These are phyloP conservation scores for Acrocephalus arundinaceus DNA, from an alignment of 2,113 vertebrate genomes.

Conservation along the genomic window DNA sequence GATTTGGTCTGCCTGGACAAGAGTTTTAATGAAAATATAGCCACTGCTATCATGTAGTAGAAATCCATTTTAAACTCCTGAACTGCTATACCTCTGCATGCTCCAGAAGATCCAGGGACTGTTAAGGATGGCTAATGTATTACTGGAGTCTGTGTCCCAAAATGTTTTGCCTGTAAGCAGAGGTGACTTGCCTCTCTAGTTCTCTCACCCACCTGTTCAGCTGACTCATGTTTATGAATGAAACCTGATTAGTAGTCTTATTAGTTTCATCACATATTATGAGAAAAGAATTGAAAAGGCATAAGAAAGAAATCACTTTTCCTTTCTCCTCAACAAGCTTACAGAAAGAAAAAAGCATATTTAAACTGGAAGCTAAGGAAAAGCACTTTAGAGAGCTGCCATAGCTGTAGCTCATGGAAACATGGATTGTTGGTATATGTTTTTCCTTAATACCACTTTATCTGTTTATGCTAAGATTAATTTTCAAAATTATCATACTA, in stretches of 20 bases:
- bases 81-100: accelerated
- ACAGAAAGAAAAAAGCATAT: background rate
- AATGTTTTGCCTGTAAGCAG: background rate
- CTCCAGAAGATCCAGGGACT: background rate
- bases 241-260: background rate
- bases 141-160: background rate
- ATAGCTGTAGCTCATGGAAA: background rate
- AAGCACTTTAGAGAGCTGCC: background rate
- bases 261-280: background rate
- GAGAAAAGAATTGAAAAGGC: background rate
- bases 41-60: background rate
- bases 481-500: background rate
- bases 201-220: background rate
- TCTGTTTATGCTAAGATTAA: background rate
- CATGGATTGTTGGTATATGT: background rate
- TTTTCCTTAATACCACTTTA: background rate
- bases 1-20: background rate
- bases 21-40: background rate
- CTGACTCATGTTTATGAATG: background rate
- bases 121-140: background rate
- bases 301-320: background rate
- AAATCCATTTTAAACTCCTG: background rate
- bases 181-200: background rate
- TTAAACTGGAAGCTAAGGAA: background rate
- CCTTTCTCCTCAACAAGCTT: background rate